These are phyloP conservation scores for Mantis religiosa DNA, from an alignment of 2,888 invertebrate species.

Conservation along the genomic window DNA sequence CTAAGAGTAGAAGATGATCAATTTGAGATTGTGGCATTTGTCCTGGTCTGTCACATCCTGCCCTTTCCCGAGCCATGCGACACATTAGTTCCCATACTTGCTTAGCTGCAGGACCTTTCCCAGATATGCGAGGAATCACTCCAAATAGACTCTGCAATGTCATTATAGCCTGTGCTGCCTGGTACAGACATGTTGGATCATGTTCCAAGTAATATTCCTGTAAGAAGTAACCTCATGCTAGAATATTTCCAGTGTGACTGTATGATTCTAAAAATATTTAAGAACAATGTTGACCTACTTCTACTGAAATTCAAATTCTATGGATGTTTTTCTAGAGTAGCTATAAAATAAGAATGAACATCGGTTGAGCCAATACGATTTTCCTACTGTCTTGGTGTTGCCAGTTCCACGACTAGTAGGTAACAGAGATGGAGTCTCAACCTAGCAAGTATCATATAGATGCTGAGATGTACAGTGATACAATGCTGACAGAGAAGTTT, in stretches of 20 bases:
- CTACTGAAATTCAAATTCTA: too few species aligned
- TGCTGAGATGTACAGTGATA: too few species aligned
- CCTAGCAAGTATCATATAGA: too few species aligned
- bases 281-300: too few species aligned
- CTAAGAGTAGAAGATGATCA: constrained; percentile 84
- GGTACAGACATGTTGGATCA: constrained; percentile 82
- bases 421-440: too few species aligned
- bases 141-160: constrained; percentile 85
- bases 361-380: too few species aligned
- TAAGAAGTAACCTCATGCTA: constrained; percentile 12
- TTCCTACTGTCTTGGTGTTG: too few species aligned
- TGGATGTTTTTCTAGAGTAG: too few species aligned
- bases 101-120: constrained; percentile 83
- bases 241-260: neutral
- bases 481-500: too few species aligned
- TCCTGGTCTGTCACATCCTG: constrained; percentile 40
- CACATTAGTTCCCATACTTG: constrained; percentile 85
- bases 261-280: too few species aligned
- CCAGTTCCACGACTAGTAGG: too few species aligned
- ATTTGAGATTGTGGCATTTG: constrained; percentile 47
- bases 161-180: constrained; percentile 81
- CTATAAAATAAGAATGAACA: too few species aligned
- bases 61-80: constrained; percentile 62
- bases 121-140: constrained; percentile 81
- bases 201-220: constrained; percentile 81